A percentile compares a stretch with the other conserved stretches of the same genome.
phyloP scores from a whole-genome alignment of 30 jellyfish, hydroid and myxozoan genomes.

The Aurelia aurita complex sp. Pacific region DNA sequence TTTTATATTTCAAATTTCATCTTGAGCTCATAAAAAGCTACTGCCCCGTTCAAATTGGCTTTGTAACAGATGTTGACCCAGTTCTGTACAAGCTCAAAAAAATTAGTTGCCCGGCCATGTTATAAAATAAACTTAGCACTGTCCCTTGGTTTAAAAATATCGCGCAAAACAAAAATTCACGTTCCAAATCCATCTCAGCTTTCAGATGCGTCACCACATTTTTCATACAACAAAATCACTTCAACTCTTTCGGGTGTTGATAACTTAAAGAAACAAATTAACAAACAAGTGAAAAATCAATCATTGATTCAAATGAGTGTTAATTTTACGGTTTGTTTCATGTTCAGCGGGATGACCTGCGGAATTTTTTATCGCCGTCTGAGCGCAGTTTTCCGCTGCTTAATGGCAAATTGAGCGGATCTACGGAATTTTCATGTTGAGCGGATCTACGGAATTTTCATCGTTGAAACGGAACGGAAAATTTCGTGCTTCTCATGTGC shows the following conservation, averaged over 20 bases:
- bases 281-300: slow-evolving; percentile 15
- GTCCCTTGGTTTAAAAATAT: too few relatives aligned
- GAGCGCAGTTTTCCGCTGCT: slow-evolving; percentile 39
- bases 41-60: too few relatives aligned
- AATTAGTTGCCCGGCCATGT: too few relatives aligned
- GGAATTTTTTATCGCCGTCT: slow-evolving; percentile 50
- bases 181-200: too few relatives aligned
- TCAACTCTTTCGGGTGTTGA: background rate
- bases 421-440: slow-evolving; percentile 7
- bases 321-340: slow-evolving; percentile 36
- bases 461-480: background rate
- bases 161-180: too few relatives aligned
- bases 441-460: slow-evolving; percentile 22
- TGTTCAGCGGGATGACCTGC: slow-evolving; percentile 1
- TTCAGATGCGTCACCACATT: background rate
- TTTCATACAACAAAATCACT: too few relatives aligned
- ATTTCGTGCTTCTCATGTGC: too few relatives aligned
- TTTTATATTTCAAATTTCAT: too few relatives aligned
- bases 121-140: too few relatives aligned
- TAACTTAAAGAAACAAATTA: slow-evolving; percentile 1
- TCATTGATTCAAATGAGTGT: slow-evolving; percentile 3
- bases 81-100: too few relatives aligned
- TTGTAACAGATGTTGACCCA: too few relatives aligned
- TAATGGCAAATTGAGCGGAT: slow-evolving; percentile 31
- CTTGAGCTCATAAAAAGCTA: too few relatives aligned